Base-by-base conservation (phyloP, 1,140 invertebrate species). In the Sipha flava region DNA sequence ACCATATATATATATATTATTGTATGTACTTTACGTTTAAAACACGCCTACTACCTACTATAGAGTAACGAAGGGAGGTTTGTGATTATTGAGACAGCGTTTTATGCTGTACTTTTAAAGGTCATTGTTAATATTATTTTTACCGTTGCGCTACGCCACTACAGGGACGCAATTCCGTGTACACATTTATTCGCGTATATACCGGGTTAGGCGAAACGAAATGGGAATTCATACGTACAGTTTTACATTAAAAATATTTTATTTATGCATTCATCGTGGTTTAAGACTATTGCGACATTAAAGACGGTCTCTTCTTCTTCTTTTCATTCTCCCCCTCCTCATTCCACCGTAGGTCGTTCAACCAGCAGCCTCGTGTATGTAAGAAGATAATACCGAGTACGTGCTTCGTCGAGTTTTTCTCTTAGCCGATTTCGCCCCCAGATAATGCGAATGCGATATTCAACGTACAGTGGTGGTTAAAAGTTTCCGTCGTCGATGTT, bases 401-500 rank as follows among this genome's bases (percentile, higher is more conserved):
- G 70, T 72, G 68, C 68, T 21, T 45, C 1, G 45, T 1, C 47
- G 45, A 73, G 70, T 73, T 73, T 73, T 52, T 73, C 26, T 73
- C 52, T 52, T 73, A 73, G 70, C 21, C 70, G 70, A 52, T 52
- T 73, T 72, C 10, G 5, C 57, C 16, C 40, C 14, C 18, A 14
- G 66, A 70, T 70, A 70, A 70, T 34, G 47, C 7, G 43, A 52
- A 73, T 23, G 70, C 70, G 18, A 73, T 52, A 52, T 70, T 52
- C 47, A 52, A 52, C 70, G 70, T 34, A 18, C 68, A 16, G 31
- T 10, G 70, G 16, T 43, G 64, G 66, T 70, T 70, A 70, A 70
- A 70, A 70, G 66, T 70, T 70, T 62, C 29, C 29, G 43, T n/a
- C 49, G 66, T 49, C 40, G 26, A 70, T 70, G 66, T 70, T 70